Conservation (phyloP, 2,113 vertebrate genomes). For the Syngnathus typhle region DNA sequence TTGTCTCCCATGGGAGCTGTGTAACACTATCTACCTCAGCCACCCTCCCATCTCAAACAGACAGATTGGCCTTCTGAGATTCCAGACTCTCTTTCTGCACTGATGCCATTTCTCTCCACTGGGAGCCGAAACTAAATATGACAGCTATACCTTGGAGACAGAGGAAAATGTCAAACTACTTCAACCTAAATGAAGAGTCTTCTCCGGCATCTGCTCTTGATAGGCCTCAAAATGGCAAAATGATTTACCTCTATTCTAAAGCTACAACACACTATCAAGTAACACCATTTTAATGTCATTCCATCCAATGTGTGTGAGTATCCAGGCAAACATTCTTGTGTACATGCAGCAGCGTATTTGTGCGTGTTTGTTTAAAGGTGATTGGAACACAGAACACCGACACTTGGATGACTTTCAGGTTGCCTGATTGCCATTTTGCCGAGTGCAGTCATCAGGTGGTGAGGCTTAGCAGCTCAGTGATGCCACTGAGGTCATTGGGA, state of each 20-base stretch:
- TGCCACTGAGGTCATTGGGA: constrained; percentile 57
- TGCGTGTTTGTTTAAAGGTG: constrained; percentile 5
- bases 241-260: background rate
- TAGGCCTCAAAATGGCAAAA: background rate
- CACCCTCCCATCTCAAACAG: constrained; percentile 52
- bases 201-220: constrained; percentile 13
- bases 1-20: constrained; percentile 52
- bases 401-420: constrained; percentile 60
- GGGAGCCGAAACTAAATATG: constrained; percentile 62
- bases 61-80: constrained; percentile 54
- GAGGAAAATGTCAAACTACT: constrained; percentile 50
- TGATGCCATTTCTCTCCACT: constrained; percentile 41
- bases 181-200: constrained; percentile 32
- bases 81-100: constrained; percentile 32
- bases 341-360: background rate
- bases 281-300: background rate
- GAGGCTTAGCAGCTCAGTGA: constrained; percentile 52
- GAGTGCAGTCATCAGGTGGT: constrained; percentile 51
- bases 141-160: constrained; percentile 53
- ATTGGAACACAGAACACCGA: constrained; percentile 43
- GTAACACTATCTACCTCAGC: constrained; percentile 59
- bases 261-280: background rate
- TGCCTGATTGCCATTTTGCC: constrained; percentile 55
- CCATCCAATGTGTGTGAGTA: background rate
- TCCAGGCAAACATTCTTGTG: background rate